Conservation (phyloP, 2,797 vertebrate species). For the Pseudopleuronectes americanus region DNA sequence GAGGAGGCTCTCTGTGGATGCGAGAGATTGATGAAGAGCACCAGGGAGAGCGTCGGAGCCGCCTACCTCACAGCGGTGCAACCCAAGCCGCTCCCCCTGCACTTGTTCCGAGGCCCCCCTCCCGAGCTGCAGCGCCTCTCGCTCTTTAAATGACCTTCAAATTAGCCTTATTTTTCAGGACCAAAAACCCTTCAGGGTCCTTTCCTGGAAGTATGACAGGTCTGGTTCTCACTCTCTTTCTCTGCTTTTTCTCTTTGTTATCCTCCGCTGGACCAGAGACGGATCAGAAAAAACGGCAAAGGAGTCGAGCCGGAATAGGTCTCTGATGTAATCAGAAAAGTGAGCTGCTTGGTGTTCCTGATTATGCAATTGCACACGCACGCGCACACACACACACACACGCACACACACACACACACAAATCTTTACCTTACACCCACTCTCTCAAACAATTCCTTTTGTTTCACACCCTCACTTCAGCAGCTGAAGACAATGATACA, state of each 20-base stretch:
- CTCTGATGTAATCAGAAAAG: constrained; percentile 52
- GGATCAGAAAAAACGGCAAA: constrained; percentile 24
- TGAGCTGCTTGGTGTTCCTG: constrained; percentile 32
- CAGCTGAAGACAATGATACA: constrained; percentile 42
- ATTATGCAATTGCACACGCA: constrained; percentile 31
- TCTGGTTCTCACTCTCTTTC: constrained; percentile 51
- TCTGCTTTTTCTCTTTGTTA: constrained; percentile 51
- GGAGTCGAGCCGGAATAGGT: constrained; percentile 27
- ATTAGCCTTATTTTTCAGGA: constrained; percentile 81
- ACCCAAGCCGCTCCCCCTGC: constrained; percentile 71
- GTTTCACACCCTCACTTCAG: constrained; percentile 29
- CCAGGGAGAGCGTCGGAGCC: constrained; percentile 74
- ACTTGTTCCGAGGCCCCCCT: constrained; percentile 74
- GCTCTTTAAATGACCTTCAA: constrained; percentile 87
- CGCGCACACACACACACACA: constrained; percentile 4
- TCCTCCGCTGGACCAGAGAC: constrained; percentile 39
- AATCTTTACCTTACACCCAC: constrained; percentile 16
- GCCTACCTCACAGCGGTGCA: constrained; percentile 72
- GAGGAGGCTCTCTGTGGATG: constrained; percentile 81
- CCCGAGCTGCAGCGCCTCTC: constrained; percentile 73
- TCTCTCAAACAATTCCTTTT: constrained; percentile 24
- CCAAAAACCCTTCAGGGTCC: constrained; percentile 16
- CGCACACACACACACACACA: background rate
- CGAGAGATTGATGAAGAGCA: constrained; percentile 86
- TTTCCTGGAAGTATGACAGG: constrained; percentile 60